A percentile compares a stretch with the other conserved stretches of the same genome.
phyloP scores from a whole-genome alignment of 2,797 vertebrate species.

The Semaprochilodus insignis region DNA sequence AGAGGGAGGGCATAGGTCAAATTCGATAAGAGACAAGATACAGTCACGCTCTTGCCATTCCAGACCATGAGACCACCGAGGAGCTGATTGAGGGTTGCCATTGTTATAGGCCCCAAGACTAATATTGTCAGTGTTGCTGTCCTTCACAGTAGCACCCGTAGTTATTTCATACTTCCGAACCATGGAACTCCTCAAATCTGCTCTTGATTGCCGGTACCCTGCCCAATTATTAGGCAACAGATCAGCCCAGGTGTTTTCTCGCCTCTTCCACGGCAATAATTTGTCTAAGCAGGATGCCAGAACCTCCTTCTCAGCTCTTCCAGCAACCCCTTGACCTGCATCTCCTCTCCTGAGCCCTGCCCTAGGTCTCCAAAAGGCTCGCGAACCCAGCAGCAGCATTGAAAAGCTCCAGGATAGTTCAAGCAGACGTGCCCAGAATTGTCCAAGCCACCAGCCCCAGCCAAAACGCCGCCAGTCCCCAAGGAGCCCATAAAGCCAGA shows the following conservation, averaged over 20 bases:
- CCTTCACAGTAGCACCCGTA: constrained; percentile 60
- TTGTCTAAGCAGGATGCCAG: constrained; percentile 77
- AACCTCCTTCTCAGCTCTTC: constrained; percentile 40
- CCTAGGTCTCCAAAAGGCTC: constrained; percentile 74
- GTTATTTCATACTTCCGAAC: constrained; percentile 73
- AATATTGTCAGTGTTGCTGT: constrained; percentile 62
- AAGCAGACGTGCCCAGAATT: constrained; percentile 86
- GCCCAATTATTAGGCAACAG: constrained; percentile 87
- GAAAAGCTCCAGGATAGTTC: constrained; percentile 83
- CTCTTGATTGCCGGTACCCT: constrained; percentile 67
- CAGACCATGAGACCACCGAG: constrained; percentile 65
- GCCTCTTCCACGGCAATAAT: constrained; percentile 68
- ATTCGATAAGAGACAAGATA: constrained; percentile 84
- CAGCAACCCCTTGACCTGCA: constrained; percentile 45
- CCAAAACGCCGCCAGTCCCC: constrained; percentile 81
- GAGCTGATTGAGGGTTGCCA: constrained; percentile 61
- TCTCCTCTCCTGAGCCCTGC: constrained; percentile 55
- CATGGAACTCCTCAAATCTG: constrained; percentile 76
- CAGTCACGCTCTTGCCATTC: constrained; percentile 75
- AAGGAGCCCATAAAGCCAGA: constrained; percentile 88
- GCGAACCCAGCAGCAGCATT: constrained; percentile 77
- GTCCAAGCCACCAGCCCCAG: constrained; percentile 87
- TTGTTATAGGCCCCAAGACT: constrained; percentile 55
- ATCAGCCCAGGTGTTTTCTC: constrained; percentile 70
- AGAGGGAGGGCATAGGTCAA: constrained; percentile 85